phyloP scores from a whole-genome alignment of 1,140 invertebrate species.

The Leptopilina boulardi region DNA sequence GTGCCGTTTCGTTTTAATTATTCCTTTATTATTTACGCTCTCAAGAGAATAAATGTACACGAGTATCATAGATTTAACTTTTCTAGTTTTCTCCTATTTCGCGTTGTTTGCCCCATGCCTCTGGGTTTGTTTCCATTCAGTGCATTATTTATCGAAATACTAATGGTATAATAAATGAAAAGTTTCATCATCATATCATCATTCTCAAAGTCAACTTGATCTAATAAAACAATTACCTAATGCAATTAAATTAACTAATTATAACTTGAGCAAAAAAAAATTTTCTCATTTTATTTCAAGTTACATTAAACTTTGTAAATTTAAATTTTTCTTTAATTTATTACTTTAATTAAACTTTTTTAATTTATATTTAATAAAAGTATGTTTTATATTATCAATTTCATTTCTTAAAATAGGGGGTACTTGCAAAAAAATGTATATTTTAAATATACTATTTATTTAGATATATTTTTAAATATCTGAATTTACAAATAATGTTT shows the following conservation, averaged over 20 bases:
- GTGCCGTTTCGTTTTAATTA: constrained; percentile 9
- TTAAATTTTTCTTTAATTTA: too few species aligned
- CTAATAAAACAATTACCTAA: not conserved
- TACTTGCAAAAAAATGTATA: too few species aligned
- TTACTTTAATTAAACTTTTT: too few species aligned
- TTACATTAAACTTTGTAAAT: not conserved
- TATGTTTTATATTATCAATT: too few species aligned
- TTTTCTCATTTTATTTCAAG: not conserved
- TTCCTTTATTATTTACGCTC: constrained; percentile 21
- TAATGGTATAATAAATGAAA: constrained; percentile 7
- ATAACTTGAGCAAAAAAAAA: not conserved
- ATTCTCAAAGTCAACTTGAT: not conserved
- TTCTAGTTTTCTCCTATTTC: not conserved
- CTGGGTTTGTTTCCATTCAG: not conserved
- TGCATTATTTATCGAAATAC: constrained; percentile 2
- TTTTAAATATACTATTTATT: too few species aligned
- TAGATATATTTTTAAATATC: too few species aligned
- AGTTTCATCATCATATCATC: not conserved
- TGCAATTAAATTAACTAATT: not conserved
- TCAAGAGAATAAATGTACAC: constrained; percentile 1
- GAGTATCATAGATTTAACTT: constrained; percentile 23
- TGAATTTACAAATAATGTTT: not conserved
- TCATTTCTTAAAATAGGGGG: too few species aligned
- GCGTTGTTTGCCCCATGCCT: not conserved
- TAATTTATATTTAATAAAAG: too few species aligned